phyloP scores from a whole-genome alignment of 2,113 vertebrate genomes.

The Paracanthobrama guichenoti region DNA sequence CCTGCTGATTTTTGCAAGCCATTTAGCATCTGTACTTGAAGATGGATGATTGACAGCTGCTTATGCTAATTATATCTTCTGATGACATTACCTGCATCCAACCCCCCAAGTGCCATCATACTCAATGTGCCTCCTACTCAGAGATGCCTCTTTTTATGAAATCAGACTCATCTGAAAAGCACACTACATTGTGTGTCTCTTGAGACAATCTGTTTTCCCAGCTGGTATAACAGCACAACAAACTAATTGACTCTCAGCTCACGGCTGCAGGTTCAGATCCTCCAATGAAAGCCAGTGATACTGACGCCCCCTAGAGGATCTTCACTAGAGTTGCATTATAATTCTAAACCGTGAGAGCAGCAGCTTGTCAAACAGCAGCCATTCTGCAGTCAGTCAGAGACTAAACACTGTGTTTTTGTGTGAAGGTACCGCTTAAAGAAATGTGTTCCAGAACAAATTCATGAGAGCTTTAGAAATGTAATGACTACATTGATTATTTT shows the following conservation, averaged over 20 bases:
- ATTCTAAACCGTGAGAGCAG: background rate
- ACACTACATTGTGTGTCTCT: background rate
- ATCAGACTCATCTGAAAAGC: conserved; percentile 15
- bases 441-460: background rate
- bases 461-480: background rate
- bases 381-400: background rate
- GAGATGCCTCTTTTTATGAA: background rate
- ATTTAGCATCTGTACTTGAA: conserved; percentile 15
- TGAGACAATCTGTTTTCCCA: conserved; percentile 33
- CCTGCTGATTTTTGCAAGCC: conserved; percentile 12
- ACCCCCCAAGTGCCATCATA: background rate
- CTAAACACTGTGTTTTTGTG: background rate
- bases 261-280: conserved; percentile 2
- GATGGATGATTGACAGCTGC: conserved; percentile 29
- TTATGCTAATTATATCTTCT: conserved; percentile 30
- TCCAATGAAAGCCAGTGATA: conserved; percentile 1
- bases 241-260: conserved; percentile 34
- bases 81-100: conserved; percentile 24
- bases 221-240: conserved; percentile 7
- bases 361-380: background rate
- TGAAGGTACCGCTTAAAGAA: background rate
- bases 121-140: background rate
- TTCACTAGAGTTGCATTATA: background rate
- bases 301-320: conserved; percentile 23
- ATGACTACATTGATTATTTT: background rate